These are phyloP conservation scores for Nerophis ophidion DNA, from an alignment of 2,113 vertebrate species.

Conservation along the genomic window DNA sequence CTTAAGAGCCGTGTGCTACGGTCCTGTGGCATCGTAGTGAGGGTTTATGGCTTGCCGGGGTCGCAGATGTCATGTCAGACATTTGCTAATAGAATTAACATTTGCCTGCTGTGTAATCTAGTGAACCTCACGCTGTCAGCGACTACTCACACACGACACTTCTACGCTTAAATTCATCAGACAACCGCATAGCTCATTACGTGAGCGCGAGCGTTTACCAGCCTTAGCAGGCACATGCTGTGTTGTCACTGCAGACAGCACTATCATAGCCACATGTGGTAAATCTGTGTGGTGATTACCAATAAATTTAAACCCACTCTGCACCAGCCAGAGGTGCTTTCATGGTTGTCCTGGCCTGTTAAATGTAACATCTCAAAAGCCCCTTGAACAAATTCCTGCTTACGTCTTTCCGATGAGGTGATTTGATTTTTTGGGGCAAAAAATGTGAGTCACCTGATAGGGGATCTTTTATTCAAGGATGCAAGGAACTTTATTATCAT, in stretches of 20 bases:
- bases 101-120: slow-evolving; percentile 30
- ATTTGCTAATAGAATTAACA: slow-evolving; percentile 44
- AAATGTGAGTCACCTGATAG: background rate
- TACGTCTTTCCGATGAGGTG: background rate
- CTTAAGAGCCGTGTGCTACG: slow-evolving; percentile 11
- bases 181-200: slow-evolving; percentile 24
- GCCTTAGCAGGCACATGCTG: background rate
- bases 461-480: no score
- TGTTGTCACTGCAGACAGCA: background rate
- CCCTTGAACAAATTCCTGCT: background rate
- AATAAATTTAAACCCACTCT: background rate
- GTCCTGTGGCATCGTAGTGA: slow-evolving; percentile 7
- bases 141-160: slow-evolving; percentile 11
- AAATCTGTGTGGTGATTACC: slow-evolving; percentile 6
- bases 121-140: slow-evolving; percentile 13
- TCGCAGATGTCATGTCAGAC: slow-evolving; percentile 26
- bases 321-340: background rate
- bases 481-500: no score
- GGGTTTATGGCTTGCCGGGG: slow-evolving; percentile 7
- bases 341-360: background rate
- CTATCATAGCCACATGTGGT: background rate
- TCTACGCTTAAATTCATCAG: slow-evolving; percentile 29
- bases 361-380: background rate
- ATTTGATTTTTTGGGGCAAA: background rate
- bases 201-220: slow-evolving; percentile 6